phyloP scores from a whole-genome alignment of 2,113 vertebrate genomes.

The Microcebus murinus region DNA sequence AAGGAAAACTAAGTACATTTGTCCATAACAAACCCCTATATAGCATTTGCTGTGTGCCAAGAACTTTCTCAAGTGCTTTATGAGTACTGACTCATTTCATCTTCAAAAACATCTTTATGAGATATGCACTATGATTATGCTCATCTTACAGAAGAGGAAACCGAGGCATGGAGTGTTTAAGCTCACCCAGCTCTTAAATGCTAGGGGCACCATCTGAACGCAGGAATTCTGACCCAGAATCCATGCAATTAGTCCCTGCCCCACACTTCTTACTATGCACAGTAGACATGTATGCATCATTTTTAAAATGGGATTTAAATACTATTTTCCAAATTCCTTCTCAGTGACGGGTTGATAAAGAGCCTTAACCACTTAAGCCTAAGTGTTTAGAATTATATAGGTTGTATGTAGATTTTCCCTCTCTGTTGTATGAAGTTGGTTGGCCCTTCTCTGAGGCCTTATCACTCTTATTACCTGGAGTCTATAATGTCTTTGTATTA shows the following conservation, averaged over 20 bases:
- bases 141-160: neutral
- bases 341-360: neutral
- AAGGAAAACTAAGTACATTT: neutral
- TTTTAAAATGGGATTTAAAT: neutral
- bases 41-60: neutral
- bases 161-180: neutral
- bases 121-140: neutral
- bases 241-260: fast-evolving
- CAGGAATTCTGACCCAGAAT: neutral
- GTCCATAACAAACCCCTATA: neutral
- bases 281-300: fast-evolving
- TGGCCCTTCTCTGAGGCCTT: neutral
- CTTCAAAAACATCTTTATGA: neutral
- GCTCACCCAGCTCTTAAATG: neutral
- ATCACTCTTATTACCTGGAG: neutral
- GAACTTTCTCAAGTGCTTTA: neutral
- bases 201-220: neutral
- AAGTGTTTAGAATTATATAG: neutral
- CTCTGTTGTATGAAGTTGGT: neutral
- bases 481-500: neutral
- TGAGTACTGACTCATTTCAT: neutral
- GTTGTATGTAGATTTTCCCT: neutral
- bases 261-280: neutral
- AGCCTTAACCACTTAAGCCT: neutral
- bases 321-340: neutral